Evolutionary conservation across 2,888 invertebrate species (phyloP), one percentile per base, ranked within the genome.

Genomic region (Lasioglossum morio): DNA sequence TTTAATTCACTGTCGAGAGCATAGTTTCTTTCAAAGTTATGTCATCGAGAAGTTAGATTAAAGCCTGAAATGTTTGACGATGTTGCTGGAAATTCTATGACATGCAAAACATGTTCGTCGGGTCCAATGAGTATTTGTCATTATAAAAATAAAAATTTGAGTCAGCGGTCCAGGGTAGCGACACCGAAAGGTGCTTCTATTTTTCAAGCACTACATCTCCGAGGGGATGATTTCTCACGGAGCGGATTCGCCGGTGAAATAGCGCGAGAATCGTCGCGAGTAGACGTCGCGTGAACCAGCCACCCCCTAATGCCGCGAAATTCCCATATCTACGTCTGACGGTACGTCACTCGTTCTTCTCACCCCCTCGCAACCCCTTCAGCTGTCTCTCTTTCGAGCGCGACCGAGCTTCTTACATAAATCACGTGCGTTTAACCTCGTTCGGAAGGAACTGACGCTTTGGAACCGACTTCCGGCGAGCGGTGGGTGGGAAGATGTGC

Each of bases 391-490:
- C 66, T 69, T 66, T 72, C 53, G 40, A 43, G 73, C 40, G 43
- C 8, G 74, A 73, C 70, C 85, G 84, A 81, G 77, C 84, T 82
- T 82, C 85, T 85, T 86, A 87, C 86, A 88, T 88, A 88, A 88
- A 88, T 88, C 88, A 86, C 84, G 84, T 84, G 81, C 84, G 86
- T 88, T 88, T 88, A 88, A 88, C 86, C 86, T 53, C 48, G 48
- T 80, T 73, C 14, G 48, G 14, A 66, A 60, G 43, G 69, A 48
- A 72, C 16, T 27, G 80, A 40, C 75, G 53, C 48, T 53, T 72
- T 30, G 27, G 60, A 60, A 30, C 66, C 34, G 66, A 34, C 34
- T 60, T 60, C 27, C 60, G 30, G 60, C 27, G 30, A 27, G 30
- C 27, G 7, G 5, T 7, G 27, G 14, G 14, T 2, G 27, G 14